Evolutionary conservation across 1,140 invertebrate genomes (phyloP).

Genomic region (Zaprionus africanus): DNA sequence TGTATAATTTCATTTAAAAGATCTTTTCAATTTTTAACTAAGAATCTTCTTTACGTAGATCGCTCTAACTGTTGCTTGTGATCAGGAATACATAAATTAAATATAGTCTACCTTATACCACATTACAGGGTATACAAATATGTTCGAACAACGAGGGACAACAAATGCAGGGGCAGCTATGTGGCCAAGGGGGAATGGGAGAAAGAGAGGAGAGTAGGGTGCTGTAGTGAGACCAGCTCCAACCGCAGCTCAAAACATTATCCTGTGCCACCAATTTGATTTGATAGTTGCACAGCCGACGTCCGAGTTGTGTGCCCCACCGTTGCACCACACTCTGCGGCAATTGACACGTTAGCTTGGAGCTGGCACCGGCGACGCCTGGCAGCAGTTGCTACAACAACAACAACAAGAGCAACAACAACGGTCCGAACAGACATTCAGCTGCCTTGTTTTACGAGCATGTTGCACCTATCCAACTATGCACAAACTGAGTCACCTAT

Average conservation of each 20-base stretch:
- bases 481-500: slow-evolving; percentile 34
- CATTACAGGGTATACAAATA: slow-evolving; percentile 12
- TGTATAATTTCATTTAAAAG: no score
- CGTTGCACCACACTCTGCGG: slow-evolving; percentile 30
- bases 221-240: slow-evolving; percentile 37
- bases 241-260: slow-evolving; percentile 81
- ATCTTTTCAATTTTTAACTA: no score
- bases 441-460: slow-evolving; percentile 77
- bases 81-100: not conserved
- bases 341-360: slow-evolving; percentile 79
- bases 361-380: slow-evolving; percentile 29
- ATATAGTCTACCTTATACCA: not conserved
- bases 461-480: slow-evolving; percentile 70
- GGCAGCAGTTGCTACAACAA: slow-evolving; percentile 73
- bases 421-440: slow-evolving; percentile 49
- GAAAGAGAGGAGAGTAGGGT: not conserved
- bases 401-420: slow-evolving; percentile 60
- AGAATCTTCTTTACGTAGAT: no score
- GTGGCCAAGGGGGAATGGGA: not conserved
- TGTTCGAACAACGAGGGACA: not conserved
- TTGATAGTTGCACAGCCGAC: slow-evolving; percentile 74
- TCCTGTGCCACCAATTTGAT: slow-evolving; percentile 81
- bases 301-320: slow-evolving; percentile 27
- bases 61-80: no score
- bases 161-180: not conserved